Evolutionary conservation across 2,888 invertebrate genomes (phyloP).

Genomic region (Rhingia rostrata): DNA sequence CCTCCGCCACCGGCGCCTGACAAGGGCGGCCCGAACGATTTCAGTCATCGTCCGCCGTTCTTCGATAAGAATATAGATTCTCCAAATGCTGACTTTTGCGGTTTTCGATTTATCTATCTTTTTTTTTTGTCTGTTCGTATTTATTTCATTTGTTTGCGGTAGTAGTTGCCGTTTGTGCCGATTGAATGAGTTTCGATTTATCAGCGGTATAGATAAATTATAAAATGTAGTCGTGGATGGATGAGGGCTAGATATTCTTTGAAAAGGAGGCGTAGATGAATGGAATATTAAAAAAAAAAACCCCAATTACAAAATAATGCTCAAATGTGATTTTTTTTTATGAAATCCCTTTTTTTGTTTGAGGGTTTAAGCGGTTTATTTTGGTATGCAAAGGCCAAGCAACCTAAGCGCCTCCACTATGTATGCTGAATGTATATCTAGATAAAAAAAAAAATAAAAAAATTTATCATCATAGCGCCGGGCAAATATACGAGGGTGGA

Average conservation of each 20-base stretch:
- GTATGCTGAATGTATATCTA: conserved; percentile 3
- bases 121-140: conserved; percentile 3
- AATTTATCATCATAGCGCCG: conserved; percentile 35
- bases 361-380: background rate
- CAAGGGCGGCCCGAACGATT: conserved; percentile 24
- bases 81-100: conserved; percentile 44
- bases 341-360: background rate
- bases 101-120: conserved; percentile 11
- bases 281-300: conserved; percentile 30
- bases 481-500: conserved; percentile 16
- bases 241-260: background rate
- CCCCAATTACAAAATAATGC: conserved; percentile 39
- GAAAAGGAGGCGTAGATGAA: conserved; percentile 22
- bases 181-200: conserved; percentile 55
- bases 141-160: conserved; percentile 52
- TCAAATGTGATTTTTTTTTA: conserved; percentile 21
- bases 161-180: conserved; percentile 26
- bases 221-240: conserved; percentile 33
- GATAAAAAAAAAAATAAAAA: background rate
- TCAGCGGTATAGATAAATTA: conserved; percentile 45
- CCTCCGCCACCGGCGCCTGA: background rate
- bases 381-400: background rate
- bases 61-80: conserved; percentile 57
- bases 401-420: background rate
- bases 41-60: conserved; percentile 31